Percentiles rank a stretch among this genome's conserved stretches.
Evolutionary conservation across 1,140 invertebrate genomes (phyloP).

Genomic region (Coptotermes formosanus): DNA sequence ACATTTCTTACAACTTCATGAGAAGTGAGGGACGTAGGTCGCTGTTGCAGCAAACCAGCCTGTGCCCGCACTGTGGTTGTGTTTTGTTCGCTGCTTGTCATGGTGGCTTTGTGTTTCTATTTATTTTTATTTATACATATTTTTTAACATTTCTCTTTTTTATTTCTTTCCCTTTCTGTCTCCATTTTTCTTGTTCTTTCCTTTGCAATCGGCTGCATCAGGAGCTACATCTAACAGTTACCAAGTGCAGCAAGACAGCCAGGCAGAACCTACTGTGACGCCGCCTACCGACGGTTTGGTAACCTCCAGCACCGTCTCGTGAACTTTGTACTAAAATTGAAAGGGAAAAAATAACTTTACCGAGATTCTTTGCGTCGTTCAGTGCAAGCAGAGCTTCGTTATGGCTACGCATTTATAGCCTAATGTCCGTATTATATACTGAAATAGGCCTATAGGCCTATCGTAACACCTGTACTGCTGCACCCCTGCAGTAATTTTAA

Average conservation of each 20-base stretch:
- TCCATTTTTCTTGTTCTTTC: neutral
- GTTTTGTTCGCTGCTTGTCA: conserved; percentile 12
- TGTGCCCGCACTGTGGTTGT: conserved; percentile 3
- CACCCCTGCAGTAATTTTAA: too few species aligned
- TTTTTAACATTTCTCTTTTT: neutral
- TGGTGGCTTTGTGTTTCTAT: neutral
- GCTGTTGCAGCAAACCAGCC: neutral
- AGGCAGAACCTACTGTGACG: neutral
- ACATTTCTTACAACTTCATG: neutral
- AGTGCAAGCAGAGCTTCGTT: too few species aligned
- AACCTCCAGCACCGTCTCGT: too few species aligned
- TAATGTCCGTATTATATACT: too few species aligned
- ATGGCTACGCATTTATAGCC: too few species aligned
- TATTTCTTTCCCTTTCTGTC: neutral
- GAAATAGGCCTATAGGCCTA: too few species aligned
- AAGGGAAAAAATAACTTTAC: too few species aligned
- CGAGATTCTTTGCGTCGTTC: too few species aligned
- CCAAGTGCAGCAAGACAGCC: neutral
- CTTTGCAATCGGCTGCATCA: neutral
- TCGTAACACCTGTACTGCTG: too few species aligned
- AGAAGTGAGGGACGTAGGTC: neutral
- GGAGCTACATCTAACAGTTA: neutral
- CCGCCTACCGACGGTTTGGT: too few species aligned
- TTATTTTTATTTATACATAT: conserved; percentile 8
- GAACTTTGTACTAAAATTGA: too few species aligned